Percentiles rank a stretch among this genome's conserved stretches.
phyloP scores from a whole-genome alignment of 2,888 invertebrate species.

The Drosophila infuscata region DNA sequence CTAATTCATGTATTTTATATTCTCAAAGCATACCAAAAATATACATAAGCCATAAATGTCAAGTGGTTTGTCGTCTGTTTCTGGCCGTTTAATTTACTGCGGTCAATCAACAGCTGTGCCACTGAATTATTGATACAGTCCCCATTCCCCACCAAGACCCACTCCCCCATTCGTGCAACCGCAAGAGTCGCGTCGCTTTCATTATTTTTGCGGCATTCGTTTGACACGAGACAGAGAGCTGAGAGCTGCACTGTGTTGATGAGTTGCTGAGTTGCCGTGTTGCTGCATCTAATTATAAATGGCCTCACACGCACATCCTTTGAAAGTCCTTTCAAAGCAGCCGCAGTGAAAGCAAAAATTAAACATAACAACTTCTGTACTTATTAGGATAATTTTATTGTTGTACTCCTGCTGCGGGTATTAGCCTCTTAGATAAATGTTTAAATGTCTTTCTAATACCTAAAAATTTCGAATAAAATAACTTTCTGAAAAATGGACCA shows the following conservation, averaged over 20 bases:
- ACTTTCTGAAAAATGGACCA: neutral
- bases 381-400: neutral
- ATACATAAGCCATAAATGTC: conserved; percentile 45
- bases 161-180: conserved; percentile 26
- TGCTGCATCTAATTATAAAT: conserved; percentile 54
- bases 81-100: conserved; percentile 55
- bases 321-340: conserved; percentile 2
- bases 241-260: conserved; percentile 10
- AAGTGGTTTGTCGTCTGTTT: conserved; percentile 31
- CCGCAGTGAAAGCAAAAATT: conserved; percentile 17
- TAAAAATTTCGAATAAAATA: neutral
- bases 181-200: conserved; percentile 49
- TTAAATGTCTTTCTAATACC: neutral
- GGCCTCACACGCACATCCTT: conserved; percentile 30
- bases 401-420: neutral
- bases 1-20: neutral
- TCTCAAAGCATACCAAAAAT: conserved; percentile 32
- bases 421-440: neutral
- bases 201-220: conserved; percentile 60
- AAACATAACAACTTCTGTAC: conserved; percentile 25
- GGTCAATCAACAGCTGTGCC: conserved; percentile 38
- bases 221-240: conserved; percentile 38
- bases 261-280: neutral
- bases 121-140: conserved; percentile 29
- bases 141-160: neutral